phyloP scores from a whole-genome alignment of 1,140 invertebrate genomes.

The Drosophila aff. region DNA sequence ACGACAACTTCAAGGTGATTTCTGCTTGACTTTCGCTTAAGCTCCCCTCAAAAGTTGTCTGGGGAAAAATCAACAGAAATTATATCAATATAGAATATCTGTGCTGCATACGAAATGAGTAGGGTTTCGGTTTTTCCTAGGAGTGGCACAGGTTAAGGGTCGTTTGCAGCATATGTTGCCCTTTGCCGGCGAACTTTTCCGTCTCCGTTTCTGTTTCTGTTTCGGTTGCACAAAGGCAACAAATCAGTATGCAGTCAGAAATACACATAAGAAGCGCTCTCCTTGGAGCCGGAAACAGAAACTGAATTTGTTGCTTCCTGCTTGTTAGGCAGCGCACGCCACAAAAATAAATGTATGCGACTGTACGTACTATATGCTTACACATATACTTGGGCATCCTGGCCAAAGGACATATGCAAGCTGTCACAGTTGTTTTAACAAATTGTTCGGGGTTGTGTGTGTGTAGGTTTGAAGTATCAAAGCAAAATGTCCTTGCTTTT shows the following conservation, averaged over 20 bases:
- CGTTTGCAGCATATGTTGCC: slow-evolving; percentile 78
- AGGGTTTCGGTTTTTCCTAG: slow-evolving; percentile 11
- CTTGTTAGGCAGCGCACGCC: slow-evolving; percentile 82
- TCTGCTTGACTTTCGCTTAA: slow-evolving; percentile 43
- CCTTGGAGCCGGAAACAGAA: slow-evolving; percentile 71
- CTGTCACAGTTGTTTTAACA: slow-evolving; percentile 84
- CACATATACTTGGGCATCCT: slow-evolving; percentile 22
- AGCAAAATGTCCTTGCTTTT: slow-evolving; percentile 25
- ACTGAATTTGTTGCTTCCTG: slow-evolving; percentile 84
- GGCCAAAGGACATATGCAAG: slow-evolving; percentile 79
- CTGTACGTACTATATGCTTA: slow-evolving; percentile 6
- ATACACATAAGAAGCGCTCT: slow-evolving; percentile 42
- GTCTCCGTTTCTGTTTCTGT: slow-evolving; percentile 30
- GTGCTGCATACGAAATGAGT: slow-evolving; percentile 78
- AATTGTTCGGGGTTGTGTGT: slow-evolving; percentile 64
- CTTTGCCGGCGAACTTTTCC: slow-evolving; percentile 36
- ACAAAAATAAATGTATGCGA: slow-evolving; percentile 57
- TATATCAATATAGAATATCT: slow-evolving; percentile 75
- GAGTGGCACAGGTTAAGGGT: slow-evolving; percentile 73
- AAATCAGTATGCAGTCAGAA: slow-evolving; percentile 84
- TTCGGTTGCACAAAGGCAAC: slow-evolving; percentile 77
- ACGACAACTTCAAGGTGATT: slow-evolving; percentile 44
- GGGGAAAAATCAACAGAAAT: slow-evolving; percentile 65
- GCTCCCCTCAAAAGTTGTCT: slow-evolving; percentile 37
- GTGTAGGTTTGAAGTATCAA: slow-evolving; percentile 37